phyloP scores from a whole-genome alignment of 2,113 vertebrate species.

The Carassius carassius region DNA sequence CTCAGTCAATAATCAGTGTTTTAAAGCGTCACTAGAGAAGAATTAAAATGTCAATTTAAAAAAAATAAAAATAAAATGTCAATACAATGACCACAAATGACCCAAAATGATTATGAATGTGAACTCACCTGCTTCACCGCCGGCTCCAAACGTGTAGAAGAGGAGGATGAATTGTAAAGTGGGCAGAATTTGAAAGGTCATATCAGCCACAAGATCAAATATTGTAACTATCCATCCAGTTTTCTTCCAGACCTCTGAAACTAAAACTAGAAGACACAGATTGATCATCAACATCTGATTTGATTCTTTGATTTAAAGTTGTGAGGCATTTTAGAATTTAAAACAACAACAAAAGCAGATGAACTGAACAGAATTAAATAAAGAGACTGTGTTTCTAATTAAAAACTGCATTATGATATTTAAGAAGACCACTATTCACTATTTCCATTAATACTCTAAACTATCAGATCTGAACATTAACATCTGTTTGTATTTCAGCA shows the following conservation, averaged over 20 bases:
- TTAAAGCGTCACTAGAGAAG: too few species aligned
- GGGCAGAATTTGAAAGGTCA: background rate
- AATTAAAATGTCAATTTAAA: too few species aligned
- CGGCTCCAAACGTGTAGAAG: background rate
- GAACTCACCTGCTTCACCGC: background rate
- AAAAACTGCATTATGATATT: too few species aligned
- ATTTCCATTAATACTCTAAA: too few species aligned
- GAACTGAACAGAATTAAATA: too few species aligned
- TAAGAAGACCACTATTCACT: too few species aligned
- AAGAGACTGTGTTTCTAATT: too few species aligned
- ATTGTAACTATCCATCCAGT: background rate
- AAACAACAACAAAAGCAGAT: too few species aligned
- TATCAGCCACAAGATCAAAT: background rate
- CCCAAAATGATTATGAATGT: background rate
- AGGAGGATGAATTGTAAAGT: constrained; percentile 6
- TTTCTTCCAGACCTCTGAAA: background rate
- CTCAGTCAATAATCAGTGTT: background rate
- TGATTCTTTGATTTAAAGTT: background rate
- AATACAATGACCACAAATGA: too few species aligned
- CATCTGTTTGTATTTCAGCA: background rate
- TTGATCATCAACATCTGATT: background rate
- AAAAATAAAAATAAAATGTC: too few species aligned
- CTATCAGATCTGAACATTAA: background rate
- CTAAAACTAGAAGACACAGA: constrained; percentile 4
- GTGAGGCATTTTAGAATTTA: too few species aligned